A percentile compares a stretch with the other conserved stretches of the same genome.
These are phyloP conservation scores for Andrena dorsata DNA, from an alignment of 2,888 invertebrate genomes.

Conservation along the genomic window DNA sequence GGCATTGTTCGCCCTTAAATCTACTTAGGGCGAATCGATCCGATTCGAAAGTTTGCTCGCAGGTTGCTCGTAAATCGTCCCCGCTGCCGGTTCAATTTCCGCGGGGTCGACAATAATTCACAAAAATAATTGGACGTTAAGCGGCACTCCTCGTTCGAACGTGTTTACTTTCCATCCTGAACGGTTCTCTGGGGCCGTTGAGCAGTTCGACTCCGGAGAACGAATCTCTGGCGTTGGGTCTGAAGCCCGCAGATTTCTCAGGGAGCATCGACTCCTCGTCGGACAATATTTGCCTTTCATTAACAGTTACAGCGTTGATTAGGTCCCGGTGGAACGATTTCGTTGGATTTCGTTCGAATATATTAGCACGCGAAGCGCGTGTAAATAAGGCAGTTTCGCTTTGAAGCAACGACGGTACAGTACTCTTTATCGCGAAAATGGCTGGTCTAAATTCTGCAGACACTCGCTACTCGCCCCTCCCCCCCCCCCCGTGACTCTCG, in stretches of 20 bases:
- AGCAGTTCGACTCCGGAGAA: not conserved
- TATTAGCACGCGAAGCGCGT: not conserved
- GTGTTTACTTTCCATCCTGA: conserved; percentile 38
- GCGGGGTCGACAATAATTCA: conserved; percentile 11
- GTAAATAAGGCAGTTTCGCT: not conserved
- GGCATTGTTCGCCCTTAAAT: conserved; percentile 21
- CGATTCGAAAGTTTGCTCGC: conserved; percentile 16
- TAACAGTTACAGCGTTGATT: not conserved
- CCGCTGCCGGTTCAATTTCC: conserved; percentile 19
- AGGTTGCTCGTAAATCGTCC: conserved; percentile 42
- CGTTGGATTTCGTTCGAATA: too few species aligned
- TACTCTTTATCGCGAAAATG: too few species aligned
- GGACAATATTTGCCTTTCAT: conserved; percentile 43
- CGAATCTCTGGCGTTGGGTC: not conserved
- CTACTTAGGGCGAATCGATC: not conserved
- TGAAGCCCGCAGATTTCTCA: not conserved
- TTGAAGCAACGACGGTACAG: too few species aligned
- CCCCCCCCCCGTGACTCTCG: too few species aligned
- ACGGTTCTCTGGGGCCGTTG: not conserved
- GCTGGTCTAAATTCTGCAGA: too few species aligned
- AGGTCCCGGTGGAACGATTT: not conserved
- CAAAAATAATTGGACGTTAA: conserved; percentile 38
- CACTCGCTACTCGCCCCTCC: too few species aligned
- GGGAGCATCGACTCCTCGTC: not conserved
- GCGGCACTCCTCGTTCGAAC: not conserved